phyloP scores from a whole-genome alignment of 2,113 vertebrate genomes.

The Ptilorrhoa leucosticta region DNA sequence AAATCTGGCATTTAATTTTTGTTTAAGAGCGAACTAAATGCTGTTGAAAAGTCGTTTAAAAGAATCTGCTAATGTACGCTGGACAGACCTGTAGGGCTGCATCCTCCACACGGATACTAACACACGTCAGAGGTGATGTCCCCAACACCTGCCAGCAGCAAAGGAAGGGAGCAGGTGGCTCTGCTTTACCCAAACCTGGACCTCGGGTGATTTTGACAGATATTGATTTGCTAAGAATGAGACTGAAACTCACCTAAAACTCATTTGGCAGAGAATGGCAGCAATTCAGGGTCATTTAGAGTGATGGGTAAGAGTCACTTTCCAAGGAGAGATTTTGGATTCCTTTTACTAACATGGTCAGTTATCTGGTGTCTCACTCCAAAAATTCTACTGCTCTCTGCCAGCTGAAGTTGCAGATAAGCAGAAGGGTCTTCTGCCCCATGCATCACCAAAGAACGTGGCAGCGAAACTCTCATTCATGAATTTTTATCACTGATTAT shows the following conservation, averaged over 20 bases:
- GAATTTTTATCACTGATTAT: neutral
- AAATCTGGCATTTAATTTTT: neutral
- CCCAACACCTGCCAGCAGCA: neutral
- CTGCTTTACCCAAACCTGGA: neutral
- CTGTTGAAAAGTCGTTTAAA: neutral
- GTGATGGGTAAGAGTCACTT: neutral
- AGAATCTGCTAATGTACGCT: rapidly evolving
- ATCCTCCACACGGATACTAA: neutral
- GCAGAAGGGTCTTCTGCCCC: neutral
- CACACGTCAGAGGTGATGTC: neutral
- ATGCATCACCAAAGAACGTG: neutral
- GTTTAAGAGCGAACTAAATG: neutral
- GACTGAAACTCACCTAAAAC: neutral
- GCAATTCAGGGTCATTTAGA: neutral
- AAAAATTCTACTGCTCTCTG: neutral
- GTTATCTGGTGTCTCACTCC: neutral
- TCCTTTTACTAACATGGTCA: neutral
- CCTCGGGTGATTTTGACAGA: neutral
- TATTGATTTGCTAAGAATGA: neutral
- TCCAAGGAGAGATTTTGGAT: neutral
- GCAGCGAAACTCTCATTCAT: neutral
- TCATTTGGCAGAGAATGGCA: neutral
- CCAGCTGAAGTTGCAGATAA: neutral
- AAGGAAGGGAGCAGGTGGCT: neutral
- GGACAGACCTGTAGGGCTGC: neutral